Base-by-base conservation (phyloP, 1,140 invertebrate species). In the Anastatus disparis region DNA sequence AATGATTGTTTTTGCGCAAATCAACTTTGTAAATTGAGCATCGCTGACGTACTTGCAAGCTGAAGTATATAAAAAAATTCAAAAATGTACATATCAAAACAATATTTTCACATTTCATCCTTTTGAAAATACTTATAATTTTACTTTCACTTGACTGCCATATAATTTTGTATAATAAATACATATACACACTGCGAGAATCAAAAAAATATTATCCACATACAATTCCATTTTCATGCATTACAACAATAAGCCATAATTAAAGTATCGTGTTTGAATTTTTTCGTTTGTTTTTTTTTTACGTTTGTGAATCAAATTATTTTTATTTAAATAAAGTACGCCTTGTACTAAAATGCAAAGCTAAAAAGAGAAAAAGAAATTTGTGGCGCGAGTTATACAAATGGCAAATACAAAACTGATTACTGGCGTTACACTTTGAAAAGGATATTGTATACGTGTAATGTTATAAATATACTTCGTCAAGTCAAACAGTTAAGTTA, bases 281-380 rank as follows among this genome's bases (percentile, higher is more conserved):
- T 66, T 66, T 66, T 55, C 63, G 50, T n/a, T n/a, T n/a, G n/a
- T n/a, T n/a, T n/a, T n/a, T n/a, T n/a, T n/a, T n/a, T n/a, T n/a
- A 66, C 56, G 63, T 55, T 66, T 66, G 63, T 35, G n/a, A 38
- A 22, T 7, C 24, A 13, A 66, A 56, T 27, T 40, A 66, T 66
- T 55, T 66, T 56, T 66, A 29, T 24, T 35, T 29, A 35, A 55
- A n/a, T 17, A 20, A n/a, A 15, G 29, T 20, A 35, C 7, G n/a
- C n/a, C 8, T 2, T 7, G 29, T 35, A 8, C 17, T 29, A 31
- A 56, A 38, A 40, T 12, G 53, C n/a, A n/a, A n/a, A n/a, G 17
- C 31, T 9, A 3, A 22, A 35, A 38, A 42, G 38, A 24, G 22
- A 26, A 15, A 44, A 44, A 59, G 8, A n/a, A n/a, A n/a, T n/a